Conservation (phyloP, 1,140 invertebrate genomes). For the Paralvinella palmiformis region DNA sequence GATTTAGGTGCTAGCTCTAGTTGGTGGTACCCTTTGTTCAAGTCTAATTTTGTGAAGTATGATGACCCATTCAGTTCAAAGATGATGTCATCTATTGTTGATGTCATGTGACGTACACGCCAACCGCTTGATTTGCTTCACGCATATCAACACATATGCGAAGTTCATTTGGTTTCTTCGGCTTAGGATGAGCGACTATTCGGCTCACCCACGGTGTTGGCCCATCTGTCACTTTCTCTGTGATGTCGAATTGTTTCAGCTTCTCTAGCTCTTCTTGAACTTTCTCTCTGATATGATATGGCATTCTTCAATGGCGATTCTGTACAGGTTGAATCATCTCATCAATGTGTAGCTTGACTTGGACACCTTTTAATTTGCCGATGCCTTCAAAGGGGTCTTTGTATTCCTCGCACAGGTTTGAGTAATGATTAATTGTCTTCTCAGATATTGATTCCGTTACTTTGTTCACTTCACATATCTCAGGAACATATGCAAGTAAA, state of each 20-base stretch:
- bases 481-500: neutral
- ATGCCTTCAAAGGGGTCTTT: neutral
- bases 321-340: neutral
- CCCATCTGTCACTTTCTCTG: constrained; percentile 20
- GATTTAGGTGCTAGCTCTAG: constrained; percentile 15
- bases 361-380: constrained; percentile 7
- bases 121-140: constrained; percentile 21
- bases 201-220: constrained; percentile 31
- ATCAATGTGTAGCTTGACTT: constrained; percentile 9
- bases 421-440: neutral
- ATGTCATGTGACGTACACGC: no score
- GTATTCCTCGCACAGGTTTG: constrained; percentile 12
- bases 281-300: constrained; percentile 15
- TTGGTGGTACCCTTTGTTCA: no score
- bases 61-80: no score
- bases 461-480: neutral
- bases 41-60: no score
- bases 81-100: no score
- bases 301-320: neutral
- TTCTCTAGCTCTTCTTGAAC: constrained; percentile 23
- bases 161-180: constrained; percentile 10
- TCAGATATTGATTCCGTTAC: neutral
- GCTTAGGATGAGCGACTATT: constrained; percentile 20
- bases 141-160: constrained; percentile 22
- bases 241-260: constrained; percentile 25